These are phyloP conservation scores for Elanus axillaris DNA, from an alignment of 2,113 vertebrate species.

Conservation along the genomic window DNA sequence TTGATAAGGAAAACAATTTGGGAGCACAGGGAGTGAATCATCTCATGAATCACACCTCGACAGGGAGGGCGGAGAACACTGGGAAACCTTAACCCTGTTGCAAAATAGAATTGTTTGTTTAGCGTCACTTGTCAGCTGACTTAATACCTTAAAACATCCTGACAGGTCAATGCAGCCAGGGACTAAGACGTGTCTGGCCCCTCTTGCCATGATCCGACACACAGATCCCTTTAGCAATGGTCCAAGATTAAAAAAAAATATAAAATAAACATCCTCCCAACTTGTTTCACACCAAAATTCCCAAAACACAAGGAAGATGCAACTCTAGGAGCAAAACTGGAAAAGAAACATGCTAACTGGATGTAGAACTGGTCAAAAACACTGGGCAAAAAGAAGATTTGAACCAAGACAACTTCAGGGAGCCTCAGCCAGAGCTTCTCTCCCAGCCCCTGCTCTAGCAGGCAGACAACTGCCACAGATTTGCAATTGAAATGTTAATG, in stretches of 20 bases:
- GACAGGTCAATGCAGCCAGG: neutral
- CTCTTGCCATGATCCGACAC: too few relatives aligned
- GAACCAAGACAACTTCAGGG: neutral
- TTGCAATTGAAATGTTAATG: neutral
- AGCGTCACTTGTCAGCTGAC: neutral
- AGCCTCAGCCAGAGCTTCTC: neutral
- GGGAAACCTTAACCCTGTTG: neutral
- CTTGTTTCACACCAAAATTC: neutral
- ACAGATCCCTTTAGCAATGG: neutral
- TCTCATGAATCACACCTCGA: neutral
- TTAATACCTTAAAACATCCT: neutral
- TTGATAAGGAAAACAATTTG: neutral
- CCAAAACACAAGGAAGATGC: neutral
- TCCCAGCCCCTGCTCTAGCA: neutral
- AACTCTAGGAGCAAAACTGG: neutral
- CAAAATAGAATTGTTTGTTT: neutral
- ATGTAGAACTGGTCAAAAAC: neutral
- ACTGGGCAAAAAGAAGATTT: neutral
- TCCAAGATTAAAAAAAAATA: neutral
- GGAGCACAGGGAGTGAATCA: neutral
- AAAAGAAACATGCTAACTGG: neutral
- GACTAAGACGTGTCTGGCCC: neutral
- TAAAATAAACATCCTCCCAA: neutral
- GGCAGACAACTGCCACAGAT: neutral
- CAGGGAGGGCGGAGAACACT: neutral